Evolutionary conservation across 2,113 vertebrate species (phyloP).

Genomic region (Brachyistius frenatus): DNA sequence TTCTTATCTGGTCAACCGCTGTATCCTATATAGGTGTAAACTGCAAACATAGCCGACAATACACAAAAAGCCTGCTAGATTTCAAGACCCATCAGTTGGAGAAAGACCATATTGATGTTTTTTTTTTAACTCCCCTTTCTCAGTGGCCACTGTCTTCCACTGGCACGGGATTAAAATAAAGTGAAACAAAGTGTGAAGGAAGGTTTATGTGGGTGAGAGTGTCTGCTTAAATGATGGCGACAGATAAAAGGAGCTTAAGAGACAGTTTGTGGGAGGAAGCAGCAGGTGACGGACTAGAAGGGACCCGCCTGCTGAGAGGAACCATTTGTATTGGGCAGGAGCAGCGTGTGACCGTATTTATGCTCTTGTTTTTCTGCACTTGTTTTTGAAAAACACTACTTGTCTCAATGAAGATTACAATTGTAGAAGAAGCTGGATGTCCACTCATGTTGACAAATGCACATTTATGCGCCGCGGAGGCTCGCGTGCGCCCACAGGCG

Average conservation of each 20-base stretch:
- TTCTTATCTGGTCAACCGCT: constrained; percentile 19
- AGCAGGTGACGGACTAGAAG: constrained; percentile 43
- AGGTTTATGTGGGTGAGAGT: constrained; percentile 15
- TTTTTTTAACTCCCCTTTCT: constrained; percentile 17
- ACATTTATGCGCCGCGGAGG: constrained; percentile 14
- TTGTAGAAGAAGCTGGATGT: constrained; percentile 2
- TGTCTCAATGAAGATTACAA: constrained; percentile 38
- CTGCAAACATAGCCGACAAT: not conserved
- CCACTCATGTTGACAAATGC: constrained; percentile 44
- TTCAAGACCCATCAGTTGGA: constrained; percentile 16
- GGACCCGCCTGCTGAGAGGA: constrained; percentile 41
- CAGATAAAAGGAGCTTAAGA: constrained; percentile 57
- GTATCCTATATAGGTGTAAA: not conserved
- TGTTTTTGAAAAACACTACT: constrained; percentile 57
- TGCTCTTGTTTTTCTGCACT: constrained; percentile 14
- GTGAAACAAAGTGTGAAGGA: constrained; percentile 20
- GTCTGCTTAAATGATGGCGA: constrained; percentile 39
- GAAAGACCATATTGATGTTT: not conserved
- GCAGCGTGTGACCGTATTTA: constrained; percentile 51
- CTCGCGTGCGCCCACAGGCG: not conserved
- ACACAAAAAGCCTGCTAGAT: not conserved
- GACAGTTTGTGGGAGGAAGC: constrained; percentile 47
- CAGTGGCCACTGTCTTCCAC: constrained; percentile 2
- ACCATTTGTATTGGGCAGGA: constrained; percentile 48
- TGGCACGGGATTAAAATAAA: constrained; percentile 30